These are phyloP conservation scores for Zoanthus sociatus DNA, from an alignment of 92 coral and sea anemone genomes.

Conservation along the genomic window DNA sequence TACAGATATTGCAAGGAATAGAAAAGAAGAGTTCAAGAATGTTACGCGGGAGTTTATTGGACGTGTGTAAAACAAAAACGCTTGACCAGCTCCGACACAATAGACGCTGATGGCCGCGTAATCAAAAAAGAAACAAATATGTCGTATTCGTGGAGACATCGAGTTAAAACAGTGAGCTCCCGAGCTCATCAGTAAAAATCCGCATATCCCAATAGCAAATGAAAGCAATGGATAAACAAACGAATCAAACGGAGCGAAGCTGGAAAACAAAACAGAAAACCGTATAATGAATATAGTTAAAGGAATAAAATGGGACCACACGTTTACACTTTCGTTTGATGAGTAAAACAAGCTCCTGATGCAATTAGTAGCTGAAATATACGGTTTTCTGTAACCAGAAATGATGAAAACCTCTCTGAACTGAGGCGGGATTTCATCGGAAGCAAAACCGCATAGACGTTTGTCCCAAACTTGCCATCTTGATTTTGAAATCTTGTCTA, in stretches of 20 bases:
- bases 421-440: slow-evolving; percentile 92
- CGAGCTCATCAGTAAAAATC: slow-evolving; percentile 92
- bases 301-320: slow-evolving; percentile 97
- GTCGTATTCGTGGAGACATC: slow-evolving; percentile 96
- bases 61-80: slow-evolving; percentile 91
- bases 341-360: slow-evolving; percentile 82
- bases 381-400: slow-evolving; percentile 93
- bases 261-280: slow-evolving; percentile 68
- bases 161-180: slow-evolving; percentile 98
- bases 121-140: slow-evolving; percentile 95
- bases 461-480: slow-evolving; percentile 25
- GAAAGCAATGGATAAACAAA: slow-evolving; percentile 86
- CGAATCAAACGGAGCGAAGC: slow-evolving; percentile 67
- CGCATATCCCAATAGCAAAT: slow-evolving; percentile 93
- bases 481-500: not conserved
- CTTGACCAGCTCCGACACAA: slow-evolving; percentile 97
- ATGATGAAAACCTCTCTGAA: slow-evolving; percentile 89
- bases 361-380: slow-evolving; percentile 86
- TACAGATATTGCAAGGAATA: slow-evolving; percentile 74
- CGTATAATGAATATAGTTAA: slow-evolving; percentile 78
- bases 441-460: slow-evolving; percentile 51
- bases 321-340: slow-evolving; percentile 87
- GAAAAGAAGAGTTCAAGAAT: slow-evolving; percentile 65
- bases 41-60: slow-evolving; percentile 62
- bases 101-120: slow-evolving; percentile 95